These are phyloP conservation scores for Dreissena polymorpha DNA, from an alignment of 1,140 invertebrate species.

Conservation along the genomic window DNA sequence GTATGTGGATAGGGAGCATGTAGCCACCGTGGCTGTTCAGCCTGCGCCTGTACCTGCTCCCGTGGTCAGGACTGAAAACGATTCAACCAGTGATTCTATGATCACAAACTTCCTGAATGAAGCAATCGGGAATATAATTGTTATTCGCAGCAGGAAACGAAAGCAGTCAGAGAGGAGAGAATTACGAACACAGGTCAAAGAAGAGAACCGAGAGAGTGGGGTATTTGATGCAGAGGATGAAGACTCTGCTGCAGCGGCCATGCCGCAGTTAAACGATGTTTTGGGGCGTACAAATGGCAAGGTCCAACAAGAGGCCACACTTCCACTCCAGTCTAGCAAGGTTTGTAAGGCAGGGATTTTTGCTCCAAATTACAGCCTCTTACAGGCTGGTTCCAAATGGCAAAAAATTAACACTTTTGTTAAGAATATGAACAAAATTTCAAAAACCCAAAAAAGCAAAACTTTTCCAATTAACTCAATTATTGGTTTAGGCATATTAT, in stretches of 20 bases:
- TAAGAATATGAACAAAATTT: too few species aligned
- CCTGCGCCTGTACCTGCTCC: slow-evolving; percentile 18
- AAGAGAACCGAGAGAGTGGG: slow-evolving; percentile 48
- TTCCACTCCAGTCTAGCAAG: slow-evolving; percentile 51
- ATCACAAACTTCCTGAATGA: slow-evolving; percentile 71
- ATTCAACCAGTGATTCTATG: slow-evolving; percentile 57
- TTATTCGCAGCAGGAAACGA: slow-evolving; percentile 25
- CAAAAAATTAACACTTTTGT: too few species aligned
- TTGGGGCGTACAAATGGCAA: slow-evolving; percentile 51
- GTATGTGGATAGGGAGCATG: not conserved
- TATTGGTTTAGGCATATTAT: too few species aligned
- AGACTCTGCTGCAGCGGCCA: slow-evolving; percentile 33
- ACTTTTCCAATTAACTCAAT: too few species aligned
- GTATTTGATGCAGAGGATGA: slow-evolving; percentile 43
- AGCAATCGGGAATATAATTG: slow-evolving; percentile 73
- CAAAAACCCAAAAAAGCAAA: too few species aligned
- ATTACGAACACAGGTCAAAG: slow-evolving; percentile 13
- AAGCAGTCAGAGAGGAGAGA: not conserved
- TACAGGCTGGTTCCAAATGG: too few species aligned
- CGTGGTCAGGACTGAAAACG: slow-evolving; percentile 35
- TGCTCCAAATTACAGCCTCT: too few species aligned
- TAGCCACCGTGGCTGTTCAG: too few species aligned
- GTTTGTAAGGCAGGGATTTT: not conserved
- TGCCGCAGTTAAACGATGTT: slow-evolving; percentile 47
- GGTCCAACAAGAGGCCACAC: slow-evolving; percentile 58